A percentile compares a stretch with the other conserved stretches of the same genome.
phyloP scores from a whole-genome alignment of 2,797 vertebrate genomes.

The Alfaro cultratus region DNA sequence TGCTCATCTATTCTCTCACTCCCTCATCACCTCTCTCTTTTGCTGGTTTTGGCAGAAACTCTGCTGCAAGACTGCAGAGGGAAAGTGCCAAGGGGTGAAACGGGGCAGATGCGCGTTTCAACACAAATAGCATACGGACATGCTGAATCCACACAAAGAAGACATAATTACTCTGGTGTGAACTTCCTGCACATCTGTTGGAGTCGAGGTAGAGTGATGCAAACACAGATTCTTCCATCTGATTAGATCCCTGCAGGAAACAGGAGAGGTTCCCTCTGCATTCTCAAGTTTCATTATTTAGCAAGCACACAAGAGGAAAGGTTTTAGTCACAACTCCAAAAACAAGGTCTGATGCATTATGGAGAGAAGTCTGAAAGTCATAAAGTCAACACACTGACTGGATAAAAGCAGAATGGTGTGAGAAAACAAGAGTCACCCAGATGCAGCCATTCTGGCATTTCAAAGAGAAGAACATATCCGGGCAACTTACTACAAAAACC shows the following conservation, averaged over 20 bases:
- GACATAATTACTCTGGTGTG: slow-evolving; percentile 56
- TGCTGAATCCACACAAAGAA: slow-evolving; percentile 54
- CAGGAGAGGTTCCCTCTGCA: slow-evolving; percentile 34
- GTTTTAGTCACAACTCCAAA: neutral
- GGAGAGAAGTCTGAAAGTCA: neutral
- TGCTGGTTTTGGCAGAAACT: slow-evolving; percentile 35
- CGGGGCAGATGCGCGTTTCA: slow-evolving; percentile 35
- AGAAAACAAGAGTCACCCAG: neutral
- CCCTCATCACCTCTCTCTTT: slow-evolving; percentile 39
- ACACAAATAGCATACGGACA: slow-evolving; percentile 57
- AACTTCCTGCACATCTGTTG: slow-evolving; percentile 66
- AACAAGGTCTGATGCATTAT: neutral
- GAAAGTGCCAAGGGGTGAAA: slow-evolving; percentile 28
- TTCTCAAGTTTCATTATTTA: slow-evolving; percentile 44
- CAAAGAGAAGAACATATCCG: neutral
- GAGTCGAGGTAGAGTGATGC: slow-evolving; percentile 43
- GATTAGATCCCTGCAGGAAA: slow-evolving; percentile 66
- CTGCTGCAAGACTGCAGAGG: slow-evolving; percentile 20
- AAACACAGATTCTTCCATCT: slow-evolving; percentile 41
- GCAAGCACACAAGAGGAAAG: neutral
- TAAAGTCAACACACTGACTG: neutral
- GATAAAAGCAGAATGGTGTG: neutral
- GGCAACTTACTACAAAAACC: neutral
- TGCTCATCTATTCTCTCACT: slow-evolving; percentile 22
- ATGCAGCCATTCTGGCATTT: neutral